Evolutionary conservation across 2,797 vertebrate species (phyloP).

Genomic region (Lepus oiostolus): DNA sequence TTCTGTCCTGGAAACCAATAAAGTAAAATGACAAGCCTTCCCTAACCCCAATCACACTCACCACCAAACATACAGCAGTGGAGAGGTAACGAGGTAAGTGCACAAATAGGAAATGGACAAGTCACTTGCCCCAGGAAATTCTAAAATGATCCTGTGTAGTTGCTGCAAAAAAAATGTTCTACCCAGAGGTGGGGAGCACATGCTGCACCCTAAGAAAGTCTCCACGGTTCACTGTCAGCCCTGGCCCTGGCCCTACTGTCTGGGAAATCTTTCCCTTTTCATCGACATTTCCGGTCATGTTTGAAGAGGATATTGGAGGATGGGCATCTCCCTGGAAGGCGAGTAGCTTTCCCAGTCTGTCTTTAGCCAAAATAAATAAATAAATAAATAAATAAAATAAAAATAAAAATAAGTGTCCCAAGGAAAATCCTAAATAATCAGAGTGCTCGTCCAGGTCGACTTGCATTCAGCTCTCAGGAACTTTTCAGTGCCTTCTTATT

Average conservation of each 20-base stretch:
- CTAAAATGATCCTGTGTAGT: background rate
- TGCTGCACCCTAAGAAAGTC: background rate
- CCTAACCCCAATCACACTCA: background rate
- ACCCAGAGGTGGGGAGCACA: background rate
- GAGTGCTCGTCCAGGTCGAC: background rate
- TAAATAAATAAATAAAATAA: background rate
- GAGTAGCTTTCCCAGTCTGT: background rate
- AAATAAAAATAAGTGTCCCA: background rate
- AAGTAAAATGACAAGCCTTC: background rate
- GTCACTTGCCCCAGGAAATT: background rate
- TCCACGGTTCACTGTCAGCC: background rate
- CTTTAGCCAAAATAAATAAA: background rate
- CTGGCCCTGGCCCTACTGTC: background rate
- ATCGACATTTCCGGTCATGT: background rate
- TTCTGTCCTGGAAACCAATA: background rate
- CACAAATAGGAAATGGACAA: background rate
- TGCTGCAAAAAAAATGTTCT: background rate
- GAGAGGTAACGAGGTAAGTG: background rate
- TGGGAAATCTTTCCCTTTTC: background rate
- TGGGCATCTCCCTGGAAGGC: background rate
- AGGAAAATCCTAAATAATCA: background rate
- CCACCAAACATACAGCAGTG: background rate
- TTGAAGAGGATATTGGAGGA: background rate
- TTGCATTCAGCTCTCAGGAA: background rate
- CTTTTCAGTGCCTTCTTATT: background rate